phyloP scores from a whole-genome alignment of 2,797 vertebrate species.

The Sebastes iracundus region DNA sequence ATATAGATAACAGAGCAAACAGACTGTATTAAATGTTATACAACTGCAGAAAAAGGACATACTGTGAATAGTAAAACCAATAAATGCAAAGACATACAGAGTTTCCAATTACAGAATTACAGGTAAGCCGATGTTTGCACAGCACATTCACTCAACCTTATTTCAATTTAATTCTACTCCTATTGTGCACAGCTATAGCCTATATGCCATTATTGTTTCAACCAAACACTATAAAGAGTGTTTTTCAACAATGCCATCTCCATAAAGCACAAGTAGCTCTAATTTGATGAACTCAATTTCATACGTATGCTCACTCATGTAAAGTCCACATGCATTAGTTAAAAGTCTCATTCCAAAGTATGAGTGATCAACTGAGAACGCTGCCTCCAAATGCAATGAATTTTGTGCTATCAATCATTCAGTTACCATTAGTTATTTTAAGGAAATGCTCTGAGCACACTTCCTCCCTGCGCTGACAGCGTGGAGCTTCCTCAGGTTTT shows the following conservation, averaged over 20 bases:
- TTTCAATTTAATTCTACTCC: not conserved
- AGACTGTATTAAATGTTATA: conserved; percentile 10
- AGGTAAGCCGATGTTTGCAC: conserved; percentile 17
- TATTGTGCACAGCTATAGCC: not conserved
- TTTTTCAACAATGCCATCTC: not conserved
- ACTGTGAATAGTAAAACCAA: conserved; percentile 6
- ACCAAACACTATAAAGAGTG: not conserved
- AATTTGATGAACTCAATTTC: not conserved
- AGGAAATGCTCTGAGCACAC: conserved; percentile 15
- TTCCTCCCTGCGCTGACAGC: conserved; percentile 2
- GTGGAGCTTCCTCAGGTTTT: conserved; percentile 61
- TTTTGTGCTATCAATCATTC: conserved; percentile 3
- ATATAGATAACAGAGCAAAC: conserved; percentile 33
- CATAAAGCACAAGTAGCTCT: not conserved
- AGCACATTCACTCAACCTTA: not conserved
- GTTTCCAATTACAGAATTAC: conserved; percentile 11
- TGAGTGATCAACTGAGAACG: not conserved
- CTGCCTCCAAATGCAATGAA: not conserved
- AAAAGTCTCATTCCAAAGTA: not conserved
- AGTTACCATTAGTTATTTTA: not conserved
- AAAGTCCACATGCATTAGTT: not conserved
- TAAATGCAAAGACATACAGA: not conserved
- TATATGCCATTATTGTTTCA: not conserved
- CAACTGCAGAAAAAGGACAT: not conserved
- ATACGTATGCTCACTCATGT: not conserved